Evolutionary conservation across 2,113 vertebrate genomes (phyloP).

Genomic region (Nannobrachium achirus): DNA sequence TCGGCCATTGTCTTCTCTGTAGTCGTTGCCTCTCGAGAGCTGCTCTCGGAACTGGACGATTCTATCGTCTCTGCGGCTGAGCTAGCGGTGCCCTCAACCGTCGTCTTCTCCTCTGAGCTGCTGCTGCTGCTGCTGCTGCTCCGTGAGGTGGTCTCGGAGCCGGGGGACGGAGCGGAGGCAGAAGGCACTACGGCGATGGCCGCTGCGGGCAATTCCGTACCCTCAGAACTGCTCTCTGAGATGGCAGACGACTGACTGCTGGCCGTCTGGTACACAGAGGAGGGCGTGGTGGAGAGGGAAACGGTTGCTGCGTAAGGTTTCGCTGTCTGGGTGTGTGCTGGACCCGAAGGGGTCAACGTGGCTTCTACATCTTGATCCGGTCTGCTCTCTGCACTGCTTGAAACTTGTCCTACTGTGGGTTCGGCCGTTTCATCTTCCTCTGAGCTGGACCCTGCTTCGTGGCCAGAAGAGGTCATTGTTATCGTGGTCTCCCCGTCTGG

Average conservation of each 20-base stretch:
- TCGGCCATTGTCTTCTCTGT: slow-evolving; percentile 27
- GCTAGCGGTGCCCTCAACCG: slow-evolving; percentile 9
- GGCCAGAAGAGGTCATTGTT: not conserved
- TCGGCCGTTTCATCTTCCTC: slow-evolving; percentile 23
- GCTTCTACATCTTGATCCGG: not conserved
- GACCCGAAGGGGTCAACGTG: slow-evolving; percentile 1
- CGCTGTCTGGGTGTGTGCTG: slow-evolving; percentile 17
- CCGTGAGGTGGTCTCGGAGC: slow-evolving; percentile 34
- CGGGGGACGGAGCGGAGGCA: slow-evolving; percentile 11
- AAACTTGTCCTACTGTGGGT: slow-evolving; percentile 18
- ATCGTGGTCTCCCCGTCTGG: slow-evolving; percentile 20
- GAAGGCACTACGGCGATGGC: slow-evolving; percentile 15
- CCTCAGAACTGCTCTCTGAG: slow-evolving; percentile 17
- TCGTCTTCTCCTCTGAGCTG: slow-evolving; percentile 40
- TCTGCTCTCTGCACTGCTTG: slow-evolving; percentile 10
- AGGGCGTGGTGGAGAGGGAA: slow-evolving; percentile 2
- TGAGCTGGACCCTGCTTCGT: slow-evolving; percentile 2
- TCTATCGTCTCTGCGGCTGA: slow-evolving; percentile 14
- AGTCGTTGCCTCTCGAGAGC: slow-evolving; percentile 21
- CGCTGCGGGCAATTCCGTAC: slow-evolving; percentile 6
- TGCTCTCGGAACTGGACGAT: slow-evolving; percentile 28
- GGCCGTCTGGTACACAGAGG: slow-evolving; percentile 26
- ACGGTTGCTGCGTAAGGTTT: not conserved
- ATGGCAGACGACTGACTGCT: slow-evolving; percentile 10
- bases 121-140: slow-evolving; percentile 27